Percentiles rank a stretch among this genome's conserved stretches.
phyloP scores from a whole-genome alignment of 2,888 invertebrate species.

The Sinotaia quadrata region DNA sequence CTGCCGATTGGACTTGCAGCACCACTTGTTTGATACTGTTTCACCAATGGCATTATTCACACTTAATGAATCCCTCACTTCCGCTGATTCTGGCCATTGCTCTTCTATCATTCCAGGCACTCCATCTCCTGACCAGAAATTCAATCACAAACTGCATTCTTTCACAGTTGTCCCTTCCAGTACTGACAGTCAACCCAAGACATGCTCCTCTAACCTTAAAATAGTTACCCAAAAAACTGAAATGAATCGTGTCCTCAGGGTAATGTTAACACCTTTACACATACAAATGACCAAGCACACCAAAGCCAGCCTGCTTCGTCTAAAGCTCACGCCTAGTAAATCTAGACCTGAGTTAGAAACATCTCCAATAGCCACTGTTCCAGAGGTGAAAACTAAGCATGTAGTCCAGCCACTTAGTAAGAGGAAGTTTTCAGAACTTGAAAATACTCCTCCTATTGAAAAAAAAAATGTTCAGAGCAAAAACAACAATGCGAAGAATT shows the following conservation, averaged over 20 bases:
- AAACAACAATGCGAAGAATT: conserved; percentile 11
- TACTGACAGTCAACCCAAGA: background rate
- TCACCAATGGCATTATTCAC: background rate
- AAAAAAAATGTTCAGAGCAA: conserved; percentile 12
- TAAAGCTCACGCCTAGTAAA: conserved; percentile 50
- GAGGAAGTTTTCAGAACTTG: conserved; percentile 29
- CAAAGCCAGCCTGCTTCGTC: conserved; percentile 57
- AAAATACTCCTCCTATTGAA: conserved; percentile 6
- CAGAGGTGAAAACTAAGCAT: too few relatives aligned
- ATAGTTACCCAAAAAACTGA: conserved; percentile 32
- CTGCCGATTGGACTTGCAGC: background rate
- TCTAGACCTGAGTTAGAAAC: too few relatives aligned
- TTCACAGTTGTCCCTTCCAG: background rate
- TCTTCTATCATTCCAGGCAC: background rate
- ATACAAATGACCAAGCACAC: conserved; percentile 51
- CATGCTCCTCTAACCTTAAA: conserved; percentile 14
- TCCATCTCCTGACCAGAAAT: background rate
- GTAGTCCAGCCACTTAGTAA: too few relatives aligned
- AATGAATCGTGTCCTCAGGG: conserved; percentile 44
- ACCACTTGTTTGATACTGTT: too few relatives aligned
- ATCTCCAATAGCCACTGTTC: too few relatives aligned
- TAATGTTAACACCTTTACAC: conserved; percentile 50
- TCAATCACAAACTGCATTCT: background rate
- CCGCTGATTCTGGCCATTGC: background rate
- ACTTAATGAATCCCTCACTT: background rate